Percentiles rank a stretch among this genome's conserved stretches.
These are phyloP conservation scores for Motacilla alba DNA, from an alignment of 2,113 vertebrate species.

Conservation along the genomic window DNA sequence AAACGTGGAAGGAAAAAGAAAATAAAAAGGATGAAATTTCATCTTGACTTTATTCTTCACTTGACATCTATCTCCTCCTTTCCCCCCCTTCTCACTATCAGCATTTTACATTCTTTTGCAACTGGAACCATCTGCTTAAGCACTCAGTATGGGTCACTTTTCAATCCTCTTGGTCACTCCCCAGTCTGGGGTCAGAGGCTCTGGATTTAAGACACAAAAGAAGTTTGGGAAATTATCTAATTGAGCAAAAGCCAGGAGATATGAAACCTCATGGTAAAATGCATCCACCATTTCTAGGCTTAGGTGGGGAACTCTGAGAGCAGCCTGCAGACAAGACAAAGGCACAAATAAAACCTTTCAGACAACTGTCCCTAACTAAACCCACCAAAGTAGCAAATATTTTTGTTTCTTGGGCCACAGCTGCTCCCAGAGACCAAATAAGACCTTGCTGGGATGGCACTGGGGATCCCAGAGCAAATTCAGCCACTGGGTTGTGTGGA, in stretches of 20 bases:
- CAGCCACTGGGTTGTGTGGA: background rate
- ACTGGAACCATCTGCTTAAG: background rate
- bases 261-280: conserved; percentile 71
- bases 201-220: conserved; percentile 34
- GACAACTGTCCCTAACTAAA: background rate
- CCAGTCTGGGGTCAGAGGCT: conserved; percentile 61
- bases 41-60: background rate
- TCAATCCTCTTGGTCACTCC: conserved; percentile 66
- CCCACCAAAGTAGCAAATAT: background rate
- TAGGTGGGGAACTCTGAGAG: conserved; percentile 56
- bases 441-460: background rate
- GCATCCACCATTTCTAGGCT: conserved; percentile 66
- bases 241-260: conserved; percentile 73
- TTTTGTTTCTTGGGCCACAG: background rate
- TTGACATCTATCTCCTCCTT: background rate
- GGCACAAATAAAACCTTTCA: background rate
- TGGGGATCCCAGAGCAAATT: background rate
- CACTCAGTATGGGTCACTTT: conserved; percentile 12
- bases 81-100: background rate
- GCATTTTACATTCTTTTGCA: background rate
- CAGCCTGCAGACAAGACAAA: conserved; percentile 24
- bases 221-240: conserved; percentile 60
- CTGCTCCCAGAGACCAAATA: background rate
- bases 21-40: background rate
- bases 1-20: background rate